Percentiles rank a stretch among this genome's conserved stretches.
Conservation (phyloP, 2,888 invertebrate species). For the Bruchidius siliquastri region DNA sequence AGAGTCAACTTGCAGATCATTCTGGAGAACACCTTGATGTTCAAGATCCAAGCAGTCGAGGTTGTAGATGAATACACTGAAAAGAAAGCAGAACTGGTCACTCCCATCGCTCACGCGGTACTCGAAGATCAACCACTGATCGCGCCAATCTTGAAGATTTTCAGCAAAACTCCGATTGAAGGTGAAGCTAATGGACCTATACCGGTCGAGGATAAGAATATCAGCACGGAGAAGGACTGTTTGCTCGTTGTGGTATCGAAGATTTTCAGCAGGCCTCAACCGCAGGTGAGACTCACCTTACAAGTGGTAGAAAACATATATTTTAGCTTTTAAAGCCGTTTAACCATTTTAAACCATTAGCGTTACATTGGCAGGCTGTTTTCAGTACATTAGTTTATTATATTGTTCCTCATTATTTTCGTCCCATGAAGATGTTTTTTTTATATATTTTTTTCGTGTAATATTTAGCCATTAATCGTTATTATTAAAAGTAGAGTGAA, state of each 20-base stretch:
- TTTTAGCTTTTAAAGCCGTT: no score
- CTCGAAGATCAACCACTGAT: conserved; percentile 66
- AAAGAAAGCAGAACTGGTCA: conserved; percentile 46
- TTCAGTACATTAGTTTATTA: no score
- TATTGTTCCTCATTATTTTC: no score
- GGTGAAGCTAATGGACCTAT: conserved; percentile 41
- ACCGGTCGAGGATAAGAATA: conserved; percentile 58
- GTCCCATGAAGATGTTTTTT: no score
- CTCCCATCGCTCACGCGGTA: conserved; percentile 49
- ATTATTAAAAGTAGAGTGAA: no score
- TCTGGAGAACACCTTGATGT: conserved; percentile 58
- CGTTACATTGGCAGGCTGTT: no score
- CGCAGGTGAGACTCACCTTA: not conserved
- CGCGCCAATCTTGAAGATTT: conserved; percentile 60
- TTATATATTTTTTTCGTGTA: no score
- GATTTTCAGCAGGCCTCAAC: conserved; percentile 50
- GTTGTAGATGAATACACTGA: conserved; percentile 28
- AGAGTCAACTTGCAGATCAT: conserved; percentile 64
- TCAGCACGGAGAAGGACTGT: conserved; percentile 40
- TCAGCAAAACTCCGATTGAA: conserved; percentile 38
- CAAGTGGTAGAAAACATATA: no score
- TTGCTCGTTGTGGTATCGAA: conserved; percentile 36
- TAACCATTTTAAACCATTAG: no score
- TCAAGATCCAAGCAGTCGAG: conserved; percentile 50
- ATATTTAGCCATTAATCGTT: no score